These are phyloP conservation scores for Hippocampus guttulatus DNA, from an alignment of 2,113 vertebrate species.

Conservation along the genomic window DNA sequence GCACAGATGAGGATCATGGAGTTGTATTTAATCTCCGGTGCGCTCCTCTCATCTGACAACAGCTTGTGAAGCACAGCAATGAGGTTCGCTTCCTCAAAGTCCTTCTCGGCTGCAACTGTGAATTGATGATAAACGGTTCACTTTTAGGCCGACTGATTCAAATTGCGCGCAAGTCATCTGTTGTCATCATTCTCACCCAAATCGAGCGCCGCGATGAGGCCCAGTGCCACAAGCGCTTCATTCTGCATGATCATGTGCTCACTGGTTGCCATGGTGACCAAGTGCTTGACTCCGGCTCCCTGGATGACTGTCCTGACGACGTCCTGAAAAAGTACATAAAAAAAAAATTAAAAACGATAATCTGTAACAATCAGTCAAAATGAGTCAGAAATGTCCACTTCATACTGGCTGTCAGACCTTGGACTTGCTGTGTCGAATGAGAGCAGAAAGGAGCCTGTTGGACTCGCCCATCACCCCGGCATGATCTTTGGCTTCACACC, in stretches of 20 bases:
- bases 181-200: slow-evolving; percentile 76
- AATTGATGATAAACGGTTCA: not conserved
- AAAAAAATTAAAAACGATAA: not conserved
- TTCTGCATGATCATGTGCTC: slow-evolving; percentile 99
- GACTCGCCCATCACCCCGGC: slow-evolving; percentile 99
- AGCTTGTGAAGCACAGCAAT: slow-evolving; percentile 92
- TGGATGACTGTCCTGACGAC: slow-evolving; percentile 91
- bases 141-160: not conserved
- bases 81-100: slow-evolving; percentile 85
- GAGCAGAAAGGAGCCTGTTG: slow-evolving; percentile 92
- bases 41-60: slow-evolving; percentile 89
- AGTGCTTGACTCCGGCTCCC: slow-evolving; percentile 89
- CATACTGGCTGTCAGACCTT: slow-evolving; percentile 76
- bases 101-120: slow-evolving; percentile 88
- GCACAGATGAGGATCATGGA: slow-evolving; percentile 97
- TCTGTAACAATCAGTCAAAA: not conserved
- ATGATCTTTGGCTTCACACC: slow-evolving; percentile 98
- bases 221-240: slow-evolving; percentile 94
- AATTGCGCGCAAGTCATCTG: not conserved
- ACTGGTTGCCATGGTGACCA: slow-evolving; percentile 96
- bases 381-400: not conserved
- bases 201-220: slow-evolving; percentile 89
- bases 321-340: slow-evolving; percentile 72
- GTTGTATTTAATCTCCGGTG: slow-evolving; percentile 98
- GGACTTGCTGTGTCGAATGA: slow-evolving; percentile 97